Evolutionary conservation across 2,888 invertebrate species (phyloP).

Genomic region (Phengaris alcon): DNA sequence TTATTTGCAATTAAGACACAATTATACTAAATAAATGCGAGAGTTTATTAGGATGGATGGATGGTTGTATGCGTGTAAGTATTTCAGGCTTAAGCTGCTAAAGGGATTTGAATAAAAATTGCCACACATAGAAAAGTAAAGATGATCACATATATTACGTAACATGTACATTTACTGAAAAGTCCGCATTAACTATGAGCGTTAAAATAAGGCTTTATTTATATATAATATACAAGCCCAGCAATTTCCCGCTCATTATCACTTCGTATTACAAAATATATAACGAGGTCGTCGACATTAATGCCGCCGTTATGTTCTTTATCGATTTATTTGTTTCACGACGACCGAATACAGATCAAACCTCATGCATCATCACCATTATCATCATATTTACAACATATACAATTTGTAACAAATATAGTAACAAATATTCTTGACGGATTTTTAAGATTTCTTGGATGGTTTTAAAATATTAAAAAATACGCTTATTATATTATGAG

Average conservation of each 20-base stretch:
- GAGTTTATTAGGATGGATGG: background rate
- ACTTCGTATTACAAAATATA: conserved; percentile 27
- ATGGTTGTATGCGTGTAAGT: background rate
- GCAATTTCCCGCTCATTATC: conserved; percentile 22
- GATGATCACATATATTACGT: background rate
- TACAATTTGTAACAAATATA: background rate
- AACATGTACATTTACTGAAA: background rate
- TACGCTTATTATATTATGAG: too few relatives aligned
- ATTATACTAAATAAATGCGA: background rate
- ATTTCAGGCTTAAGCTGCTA: background rate
- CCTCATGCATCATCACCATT: background rate
- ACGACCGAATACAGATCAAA: background rate
- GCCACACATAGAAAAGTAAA: background rate
- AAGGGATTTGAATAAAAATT: background rate
- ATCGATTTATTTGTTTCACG: conserved; percentile 20
- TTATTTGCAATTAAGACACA: background rate
- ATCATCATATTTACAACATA: background rate
- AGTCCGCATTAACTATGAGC: background rate
- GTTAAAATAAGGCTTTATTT: background rate
- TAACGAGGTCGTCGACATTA: conserved; percentile 28
- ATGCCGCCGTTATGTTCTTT: conserved; percentile 10
- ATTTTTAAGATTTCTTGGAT: too few relatives aligned
- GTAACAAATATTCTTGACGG: too few relatives aligned
- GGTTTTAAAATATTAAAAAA: too few relatives aligned
- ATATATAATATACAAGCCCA: background rate